These are phyloP conservation scores for Parambassis ranga DNA, from an alignment of 2,797 vertebrate species.

Conservation along the genomic window DNA sequence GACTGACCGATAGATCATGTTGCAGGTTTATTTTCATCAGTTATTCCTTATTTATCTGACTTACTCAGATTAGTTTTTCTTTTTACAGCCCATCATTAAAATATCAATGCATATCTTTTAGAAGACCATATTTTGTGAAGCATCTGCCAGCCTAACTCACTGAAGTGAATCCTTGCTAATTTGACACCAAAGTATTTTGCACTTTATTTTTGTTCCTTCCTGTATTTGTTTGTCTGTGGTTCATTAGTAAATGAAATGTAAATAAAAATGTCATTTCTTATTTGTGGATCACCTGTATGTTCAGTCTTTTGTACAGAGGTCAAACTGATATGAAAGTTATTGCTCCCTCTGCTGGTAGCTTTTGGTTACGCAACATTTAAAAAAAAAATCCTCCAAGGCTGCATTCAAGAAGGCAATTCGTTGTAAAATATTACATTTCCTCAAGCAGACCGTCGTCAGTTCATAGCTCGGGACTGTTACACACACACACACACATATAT, in stretches of 20 bases:
- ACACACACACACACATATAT: too few relatives aligned
- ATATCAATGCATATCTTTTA: neutral
- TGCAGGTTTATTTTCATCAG: neutral
- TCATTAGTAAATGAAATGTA: conserved; percentile 41
- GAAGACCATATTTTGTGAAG: conserved; percentile 20
- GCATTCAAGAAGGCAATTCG: conserved; percentile 33
- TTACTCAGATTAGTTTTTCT: conserved; percentile 14
- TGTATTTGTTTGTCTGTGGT: conserved; percentile 47
- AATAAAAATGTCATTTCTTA: conserved; percentile 54
- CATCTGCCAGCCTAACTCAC: conserved; percentile 2
- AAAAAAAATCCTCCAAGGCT: neutral
- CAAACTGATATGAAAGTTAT: neutral
- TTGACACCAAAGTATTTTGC: conserved; percentile 60
- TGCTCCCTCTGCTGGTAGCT: conserved; percentile 29
- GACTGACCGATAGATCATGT: too few relatives aligned
- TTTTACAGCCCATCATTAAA: neutral
- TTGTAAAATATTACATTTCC: neutral
- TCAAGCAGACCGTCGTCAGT: neutral
- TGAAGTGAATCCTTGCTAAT: conserved; percentile 37
- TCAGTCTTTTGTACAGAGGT: neutral
- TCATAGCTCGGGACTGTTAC: too few relatives aligned
- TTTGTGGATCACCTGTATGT: neutral
- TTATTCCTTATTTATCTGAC: conserved; percentile 1
- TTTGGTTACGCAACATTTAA: neutral
- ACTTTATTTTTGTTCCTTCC: conserved; percentile 65